Evolutionary conservation across 2,888 invertebrate genomes (phyloP).

Genomic region (Lacanobia wlatinum): DNA sequence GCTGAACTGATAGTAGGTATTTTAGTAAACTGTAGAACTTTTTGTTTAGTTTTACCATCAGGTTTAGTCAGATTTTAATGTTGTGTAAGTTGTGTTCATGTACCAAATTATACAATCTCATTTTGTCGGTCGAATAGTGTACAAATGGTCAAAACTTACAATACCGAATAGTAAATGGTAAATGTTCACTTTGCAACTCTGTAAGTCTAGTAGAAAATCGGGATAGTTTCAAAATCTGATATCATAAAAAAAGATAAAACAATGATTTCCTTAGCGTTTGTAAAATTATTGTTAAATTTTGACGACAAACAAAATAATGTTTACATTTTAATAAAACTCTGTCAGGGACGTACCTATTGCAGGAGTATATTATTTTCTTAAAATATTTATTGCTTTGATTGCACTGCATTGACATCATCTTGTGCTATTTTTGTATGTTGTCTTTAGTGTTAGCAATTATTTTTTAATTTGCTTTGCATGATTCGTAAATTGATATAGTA

Average conservation of each 20-base stretch:
- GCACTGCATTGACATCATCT: not conserved
- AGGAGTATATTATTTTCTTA: not conserved
- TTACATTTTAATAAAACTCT: not conserved
- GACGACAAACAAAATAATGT: not conserved
- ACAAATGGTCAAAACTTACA: not conserved
- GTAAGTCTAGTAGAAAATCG: not conserved
- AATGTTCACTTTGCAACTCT: not conserved
- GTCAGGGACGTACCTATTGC: not conserved
- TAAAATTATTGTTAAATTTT: not conserved
- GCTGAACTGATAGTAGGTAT: not conserved
- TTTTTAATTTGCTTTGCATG: not conserved
- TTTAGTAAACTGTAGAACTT: not conserved
- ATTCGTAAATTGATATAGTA: not conserved
- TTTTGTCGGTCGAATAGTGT: not conserved
- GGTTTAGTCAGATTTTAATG: not conserved
- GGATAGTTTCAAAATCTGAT: not conserved
- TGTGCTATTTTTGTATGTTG: not conserved
- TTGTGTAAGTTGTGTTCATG: constrained; percentile 9
- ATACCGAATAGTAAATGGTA: constrained; percentile 1
- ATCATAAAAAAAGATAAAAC: too few relatives aligned
- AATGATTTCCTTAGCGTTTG: too few relatives aligned
- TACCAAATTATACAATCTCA: not conserved
- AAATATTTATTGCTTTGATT: not conserved
- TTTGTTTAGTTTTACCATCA: not conserved
- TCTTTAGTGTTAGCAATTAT: not conserved